Evolutionary conservation across 2,113 vertebrate species (phyloP).

Genomic region (Crocuta crocuta): DNA sequence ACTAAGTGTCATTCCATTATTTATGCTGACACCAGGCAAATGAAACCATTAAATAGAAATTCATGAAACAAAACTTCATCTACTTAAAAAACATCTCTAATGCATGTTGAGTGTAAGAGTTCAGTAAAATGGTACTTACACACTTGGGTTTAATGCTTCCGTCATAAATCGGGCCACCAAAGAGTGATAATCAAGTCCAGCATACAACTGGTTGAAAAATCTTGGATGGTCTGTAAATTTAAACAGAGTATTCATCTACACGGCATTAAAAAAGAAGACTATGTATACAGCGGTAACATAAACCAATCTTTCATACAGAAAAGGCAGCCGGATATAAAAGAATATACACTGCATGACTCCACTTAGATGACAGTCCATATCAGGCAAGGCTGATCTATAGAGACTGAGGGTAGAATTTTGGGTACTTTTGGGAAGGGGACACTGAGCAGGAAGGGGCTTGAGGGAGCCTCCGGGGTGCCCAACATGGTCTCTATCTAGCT

Average conservation of each 20-base stretch:
- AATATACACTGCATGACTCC: background rate
- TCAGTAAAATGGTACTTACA: conserved; percentile 87
- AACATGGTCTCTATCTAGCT: background rate
- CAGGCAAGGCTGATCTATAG: background rate
- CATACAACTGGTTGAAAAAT: conserved; percentile 94
- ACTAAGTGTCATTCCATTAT: background rate
- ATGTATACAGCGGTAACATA: background rate
- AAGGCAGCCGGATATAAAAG: background rate
- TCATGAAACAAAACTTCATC: background rate
- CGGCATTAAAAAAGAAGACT: background rate
- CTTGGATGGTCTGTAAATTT: conserved; percentile 90
- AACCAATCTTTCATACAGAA: background rate
- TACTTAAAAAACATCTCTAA: conserved; percentile 18
- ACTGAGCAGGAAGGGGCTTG: background rate
- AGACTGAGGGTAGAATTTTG: background rate
- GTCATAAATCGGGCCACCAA: conserved; percentile 92
- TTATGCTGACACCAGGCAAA: background rate
- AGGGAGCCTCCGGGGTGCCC: background rate
- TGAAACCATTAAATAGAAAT: conserved; percentile 12
- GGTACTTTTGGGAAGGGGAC: background rate
- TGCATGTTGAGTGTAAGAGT: background rate
- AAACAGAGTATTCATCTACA: conserved; percentile 65
- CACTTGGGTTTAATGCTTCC: conserved; percentile 92
- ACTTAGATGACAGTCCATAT: background rate
- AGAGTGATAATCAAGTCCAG: conserved; percentile 92